A percentile compares a stretch with the other conserved stretches of the same genome.
phyloP scores from a whole-genome alignment of 1,140 invertebrate genomes.

The Formica selysi region DNA sequence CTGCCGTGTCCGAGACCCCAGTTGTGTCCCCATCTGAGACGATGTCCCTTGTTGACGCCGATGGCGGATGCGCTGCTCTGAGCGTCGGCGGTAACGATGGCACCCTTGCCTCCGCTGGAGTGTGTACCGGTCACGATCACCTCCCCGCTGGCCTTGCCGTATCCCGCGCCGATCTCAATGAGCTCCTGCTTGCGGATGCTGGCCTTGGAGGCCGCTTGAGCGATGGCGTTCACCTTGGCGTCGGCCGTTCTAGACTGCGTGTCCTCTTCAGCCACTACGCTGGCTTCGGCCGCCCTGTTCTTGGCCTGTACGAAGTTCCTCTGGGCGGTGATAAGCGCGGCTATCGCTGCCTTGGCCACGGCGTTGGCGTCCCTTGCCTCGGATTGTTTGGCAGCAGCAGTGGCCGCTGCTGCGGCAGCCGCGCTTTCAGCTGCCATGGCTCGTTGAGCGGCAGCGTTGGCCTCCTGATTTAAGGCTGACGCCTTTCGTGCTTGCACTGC shows the following conservation, averaged over 20 bases:
- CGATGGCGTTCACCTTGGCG: not conserved
- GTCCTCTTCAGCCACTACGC: not conserved
- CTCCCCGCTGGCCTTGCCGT: not conserved
- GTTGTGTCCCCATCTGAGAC: not conserved
- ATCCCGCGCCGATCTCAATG: not conserved
- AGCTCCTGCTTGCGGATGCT: not conserved
- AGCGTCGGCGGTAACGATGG: not conserved
- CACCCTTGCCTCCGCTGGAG: not conserved
- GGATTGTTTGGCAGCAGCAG: not conserved
- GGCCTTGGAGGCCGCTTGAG: not conserved
- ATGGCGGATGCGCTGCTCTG: not conserved
- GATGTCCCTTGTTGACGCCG: not conserved
- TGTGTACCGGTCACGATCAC: not conserved
- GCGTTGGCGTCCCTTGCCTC: not conserved
- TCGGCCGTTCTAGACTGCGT: not conserved
- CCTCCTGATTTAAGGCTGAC: not conserved
- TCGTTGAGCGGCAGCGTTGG: not conserved
- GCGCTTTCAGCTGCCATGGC: not conserved
- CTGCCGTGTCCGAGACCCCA: not conserved
- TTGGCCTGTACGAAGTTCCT: not conserved
- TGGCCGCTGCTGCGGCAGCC: not conserved
- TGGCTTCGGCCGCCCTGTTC: not conserved
- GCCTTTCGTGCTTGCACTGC: not conserved
- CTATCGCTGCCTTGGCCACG: not conserved
- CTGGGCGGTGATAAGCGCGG: not conserved